phyloP scores from a whole-genome alignment of 2,888 invertebrate species.

The Anorthoa munda region DNA sequence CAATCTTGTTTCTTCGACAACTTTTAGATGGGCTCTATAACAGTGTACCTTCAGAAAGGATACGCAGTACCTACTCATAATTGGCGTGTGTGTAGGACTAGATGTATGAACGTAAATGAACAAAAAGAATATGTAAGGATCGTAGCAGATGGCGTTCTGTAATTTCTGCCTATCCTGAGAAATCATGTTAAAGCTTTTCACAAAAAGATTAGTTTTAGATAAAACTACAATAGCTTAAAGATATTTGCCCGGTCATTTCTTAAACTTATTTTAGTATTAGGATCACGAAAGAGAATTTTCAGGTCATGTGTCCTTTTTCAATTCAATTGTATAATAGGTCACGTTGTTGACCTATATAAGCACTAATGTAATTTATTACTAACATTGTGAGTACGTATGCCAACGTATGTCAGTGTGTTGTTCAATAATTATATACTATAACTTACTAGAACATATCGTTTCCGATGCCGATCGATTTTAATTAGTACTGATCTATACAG shows the following conservation, averaged over 20 bases:
- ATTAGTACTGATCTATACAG: no score
- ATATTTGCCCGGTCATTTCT: neutral
- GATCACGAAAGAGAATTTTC: neutral
- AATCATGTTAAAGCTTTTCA: neutral
- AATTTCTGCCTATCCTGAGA: no score
- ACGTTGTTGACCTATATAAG: neutral
- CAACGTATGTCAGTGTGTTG: neutral
- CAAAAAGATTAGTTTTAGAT: neutral
- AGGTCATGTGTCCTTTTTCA: neutral
- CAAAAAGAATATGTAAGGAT: no score
- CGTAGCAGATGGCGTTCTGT: no score
- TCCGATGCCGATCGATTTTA: no score
- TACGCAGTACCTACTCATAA: no score
- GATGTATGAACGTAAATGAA: no score
- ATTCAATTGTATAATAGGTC: slow-evolving; percentile 16
- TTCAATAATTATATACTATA: neutral
- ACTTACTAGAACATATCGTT: no score
- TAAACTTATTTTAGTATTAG: neutral
- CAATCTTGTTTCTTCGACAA: neutral
- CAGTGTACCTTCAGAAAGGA: no score
- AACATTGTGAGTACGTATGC: no score
- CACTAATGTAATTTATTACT: neutral
- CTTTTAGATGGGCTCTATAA: neutral
- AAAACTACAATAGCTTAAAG: neutral
- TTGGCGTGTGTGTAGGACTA: no score